Evolutionary conservation across 2,113 vertebrate genomes (phyloP).

Genomic region (Ursus arctos): DNA sequence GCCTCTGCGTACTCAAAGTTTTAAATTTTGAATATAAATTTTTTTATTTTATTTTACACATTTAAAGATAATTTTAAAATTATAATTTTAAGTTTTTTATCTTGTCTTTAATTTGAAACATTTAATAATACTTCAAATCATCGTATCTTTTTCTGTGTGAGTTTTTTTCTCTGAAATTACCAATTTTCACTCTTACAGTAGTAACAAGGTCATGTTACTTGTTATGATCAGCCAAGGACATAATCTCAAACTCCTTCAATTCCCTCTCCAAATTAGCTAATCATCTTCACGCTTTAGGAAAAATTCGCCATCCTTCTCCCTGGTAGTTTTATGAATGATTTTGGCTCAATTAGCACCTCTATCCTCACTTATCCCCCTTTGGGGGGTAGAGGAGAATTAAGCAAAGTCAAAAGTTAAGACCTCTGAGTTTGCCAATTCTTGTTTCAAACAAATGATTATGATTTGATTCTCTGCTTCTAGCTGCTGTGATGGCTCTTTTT

Average conservation of each 20-base stretch:
- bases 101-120: neutral
- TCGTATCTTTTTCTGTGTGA: neutral
- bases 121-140: neutral
- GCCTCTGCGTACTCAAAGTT: neutral
- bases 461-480: neutral
- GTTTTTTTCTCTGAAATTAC: neutral
- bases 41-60: neutral
- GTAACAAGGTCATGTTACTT: neutral
- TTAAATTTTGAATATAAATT: neutral
- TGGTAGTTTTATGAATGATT: neutral
- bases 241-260: neutral
- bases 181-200: neutral
- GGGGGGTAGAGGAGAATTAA: neutral
- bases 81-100: neutral
- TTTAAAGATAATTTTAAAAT: neutral
- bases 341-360: neutral
- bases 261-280: neutral
- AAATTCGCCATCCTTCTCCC: neutral
- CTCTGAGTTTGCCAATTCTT: neutral
- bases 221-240: neutral
- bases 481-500: neutral
- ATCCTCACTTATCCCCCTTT: neutral
- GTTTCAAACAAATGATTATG: neutral
- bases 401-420: neutral
- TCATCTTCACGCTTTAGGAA: neutral